Percentiles rank a stretch among this genome's conserved stretches.
Evolutionary conservation across 2,888 invertebrate genomes (phyloP).

Genomic region (Pseudolycoriella hygida): DNA sequence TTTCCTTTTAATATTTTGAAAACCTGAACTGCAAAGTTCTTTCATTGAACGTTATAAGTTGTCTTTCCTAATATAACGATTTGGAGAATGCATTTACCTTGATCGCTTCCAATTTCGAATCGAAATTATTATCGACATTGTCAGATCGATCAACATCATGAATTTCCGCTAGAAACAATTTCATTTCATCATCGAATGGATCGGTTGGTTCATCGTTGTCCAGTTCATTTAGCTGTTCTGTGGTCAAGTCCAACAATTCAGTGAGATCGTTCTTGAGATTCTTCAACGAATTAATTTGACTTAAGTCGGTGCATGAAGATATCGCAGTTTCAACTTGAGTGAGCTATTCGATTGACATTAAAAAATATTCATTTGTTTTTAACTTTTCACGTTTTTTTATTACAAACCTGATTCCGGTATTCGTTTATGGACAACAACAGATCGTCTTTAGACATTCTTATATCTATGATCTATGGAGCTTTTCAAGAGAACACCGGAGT

Average conservation of each 20-base stretch:
- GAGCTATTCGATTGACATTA: constrained; percentile 29
- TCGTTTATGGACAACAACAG: not conserved
- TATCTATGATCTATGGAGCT: no score
- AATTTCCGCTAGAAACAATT: constrained; percentile 21
- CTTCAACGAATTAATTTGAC: constrained; percentile 37
- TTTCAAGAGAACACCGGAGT: no score
- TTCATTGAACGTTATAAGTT: no score
- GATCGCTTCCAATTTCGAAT: constrained; percentile 3
- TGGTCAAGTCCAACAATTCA: constrained; percentile 49
- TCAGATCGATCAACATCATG: constrained; percentile 5
- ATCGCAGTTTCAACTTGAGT: constrained; percentile 43
- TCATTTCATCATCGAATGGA: constrained; percentile 19
- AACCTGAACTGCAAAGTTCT: no score
- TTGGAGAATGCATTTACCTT: constrained; percentile 1
- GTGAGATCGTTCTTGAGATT: constrained; percentile 43
- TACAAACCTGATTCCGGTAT: not conserved
- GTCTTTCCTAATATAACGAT: no score
- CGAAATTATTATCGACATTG: constrained; percentile 5
- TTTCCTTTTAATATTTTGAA: no score
- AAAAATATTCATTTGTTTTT: not conserved
- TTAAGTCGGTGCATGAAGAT: constrained; percentile 27
- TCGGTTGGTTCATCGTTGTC: constrained; percentile 1
- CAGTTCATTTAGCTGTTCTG: constrained; percentile 31
- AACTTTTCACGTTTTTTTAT: not conserved
- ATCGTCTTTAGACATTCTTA: not conserved